phyloP scores from a whole-genome alignment of 2,797 vertebrate genomes.

The Scyliorhinus canicula region DNA sequence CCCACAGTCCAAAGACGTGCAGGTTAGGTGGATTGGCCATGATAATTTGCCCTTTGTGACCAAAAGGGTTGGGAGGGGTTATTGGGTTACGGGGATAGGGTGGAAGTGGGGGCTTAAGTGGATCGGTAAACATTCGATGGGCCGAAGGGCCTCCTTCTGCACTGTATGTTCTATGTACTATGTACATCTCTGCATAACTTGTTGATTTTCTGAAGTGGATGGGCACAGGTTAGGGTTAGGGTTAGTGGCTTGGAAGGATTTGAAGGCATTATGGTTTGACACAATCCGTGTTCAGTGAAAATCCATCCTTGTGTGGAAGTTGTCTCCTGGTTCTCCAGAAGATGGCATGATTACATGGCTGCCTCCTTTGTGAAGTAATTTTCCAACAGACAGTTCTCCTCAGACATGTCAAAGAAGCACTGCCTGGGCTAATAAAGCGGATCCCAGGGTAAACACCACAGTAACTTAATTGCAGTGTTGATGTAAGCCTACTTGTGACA shows the following conservation, averaged over 20 bases:
- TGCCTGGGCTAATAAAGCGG: not conserved
- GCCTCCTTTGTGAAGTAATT: not conserved
- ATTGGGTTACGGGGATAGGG: too few relatives aligned
- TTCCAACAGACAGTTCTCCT: not conserved
- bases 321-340: not conserved
- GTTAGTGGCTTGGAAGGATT: not conserved
- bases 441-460: not conserved
- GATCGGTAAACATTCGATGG: too few relatives aligned
- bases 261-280: not conserved
- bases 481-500: too few relatives aligned
- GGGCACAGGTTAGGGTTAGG: not conserved
- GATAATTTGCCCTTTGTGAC: too few relatives aligned
- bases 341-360: not conserved
- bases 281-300: not conserved
- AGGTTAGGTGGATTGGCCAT: too few relatives aligned
- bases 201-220: not conserved
- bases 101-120: too few relatives aligned
- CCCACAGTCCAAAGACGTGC: too few relatives aligned
- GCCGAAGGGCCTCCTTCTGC: too few relatives aligned
- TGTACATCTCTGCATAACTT: not conserved
- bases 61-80: too few relatives aligned
- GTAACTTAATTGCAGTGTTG: too few relatives aligned
- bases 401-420: not conserved
- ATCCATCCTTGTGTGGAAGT: not conserved
- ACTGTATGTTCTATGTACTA: too few relatives aligned